Evolutionary conservation across 2,113 vertebrate species (phyloP), one percentile per base, ranked within the genome.

Genomic region (Pandion haliaetus): DNA sequence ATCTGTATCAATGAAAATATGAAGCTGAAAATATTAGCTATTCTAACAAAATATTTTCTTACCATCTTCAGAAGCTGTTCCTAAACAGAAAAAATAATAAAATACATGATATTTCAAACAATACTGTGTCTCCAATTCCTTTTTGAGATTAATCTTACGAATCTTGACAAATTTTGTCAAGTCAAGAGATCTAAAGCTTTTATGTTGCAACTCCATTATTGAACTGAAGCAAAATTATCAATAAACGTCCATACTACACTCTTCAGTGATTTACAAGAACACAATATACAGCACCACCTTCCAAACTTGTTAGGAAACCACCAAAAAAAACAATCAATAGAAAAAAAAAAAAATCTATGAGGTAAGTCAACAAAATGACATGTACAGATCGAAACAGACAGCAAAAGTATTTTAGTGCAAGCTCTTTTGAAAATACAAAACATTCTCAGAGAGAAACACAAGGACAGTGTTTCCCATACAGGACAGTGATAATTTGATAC

Each of bases 31-130:
- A 70, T 65, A 88, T 91, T 79, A 97, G 85, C 81, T 95, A 10
- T 90, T 98, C 97, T 97, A 96, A 94, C 85, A 90, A 93, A 98
- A 93, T 86, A 52, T 93, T 96, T 84, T 98, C 99, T 99, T 99
- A 99, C 99, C 99, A 98, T 99, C 98, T 98, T 99, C 98, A 98
- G 98, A 98, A 92, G 98, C 98, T 98, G 98, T 98, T 97, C 98
- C 99, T 99, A 99, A 97, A 98, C 97, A 98, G 98, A 98, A 97
- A 98, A 98, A 96, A 98, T 92, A 97, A 98, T 98, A 98, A 98
- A 98, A 98, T 80, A 98, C 47, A 95, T 96, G 97, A 98, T 88
- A 97, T 98, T 98, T 93, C 95, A 98, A 98, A 97, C 94, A 97
- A 92, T 84, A 97, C 42, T 88, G 55, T 61, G 62, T 44, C 9